These are phyloP conservation scores for Eucera pruinosa DNA, from an alignment of 2,888 invertebrate genomes.

Conservation along the genomic window DNA sequence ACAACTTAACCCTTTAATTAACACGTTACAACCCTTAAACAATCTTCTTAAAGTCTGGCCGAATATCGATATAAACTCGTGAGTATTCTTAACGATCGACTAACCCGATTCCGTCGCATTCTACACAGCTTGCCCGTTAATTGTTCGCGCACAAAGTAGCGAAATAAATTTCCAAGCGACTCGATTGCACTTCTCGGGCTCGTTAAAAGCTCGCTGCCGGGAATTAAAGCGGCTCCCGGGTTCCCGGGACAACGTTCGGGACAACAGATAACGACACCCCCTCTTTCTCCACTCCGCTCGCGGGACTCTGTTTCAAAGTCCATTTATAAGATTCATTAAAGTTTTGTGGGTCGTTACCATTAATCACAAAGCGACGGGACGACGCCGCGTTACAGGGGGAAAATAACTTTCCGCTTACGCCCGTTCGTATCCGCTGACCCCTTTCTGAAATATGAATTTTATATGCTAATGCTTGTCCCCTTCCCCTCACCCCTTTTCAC, in stretches of 20 bases:
- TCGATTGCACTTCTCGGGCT: constrained; percentile 12
- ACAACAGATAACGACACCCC: constrained; percentile 30
- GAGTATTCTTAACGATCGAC: not conserved
- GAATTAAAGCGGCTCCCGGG: constrained; percentile 5
- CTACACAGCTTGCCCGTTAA: not conserved
- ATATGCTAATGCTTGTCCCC: constrained; percentile 57
- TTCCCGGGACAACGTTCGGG: constrained; percentile 16
- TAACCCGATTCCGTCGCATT: not conserved
- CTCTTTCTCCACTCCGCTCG: constrained; percentile 1
- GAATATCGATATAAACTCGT: not conserved
- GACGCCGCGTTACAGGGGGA: constrained; percentile 7
- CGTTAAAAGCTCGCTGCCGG: constrained; percentile 3
- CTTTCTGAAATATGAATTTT: constrained; percentile 66
- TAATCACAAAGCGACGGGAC: constrained; percentile 43
- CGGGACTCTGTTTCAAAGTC: constrained; percentile 31
- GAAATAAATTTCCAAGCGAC: constrained; percentile 18
- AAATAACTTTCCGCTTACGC: constrained; percentile 50
- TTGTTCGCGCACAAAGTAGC: not conserved
- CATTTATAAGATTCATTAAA: constrained; percentile 62
- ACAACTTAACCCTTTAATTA: too few species aligned
- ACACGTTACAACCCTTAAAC: too few species aligned
- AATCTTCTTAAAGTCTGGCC: too few species aligned
- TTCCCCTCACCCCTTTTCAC: constrained; percentile 33
- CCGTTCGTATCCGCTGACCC: constrained; percentile 39
- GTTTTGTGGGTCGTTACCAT: constrained; percentile 59